Percentiles rank a stretch among this genome's conserved stretches.
phyloP scores from a whole-genome alignment of 2,113 vertebrate genomes.

The Mesitornis unicolor region DNA sequence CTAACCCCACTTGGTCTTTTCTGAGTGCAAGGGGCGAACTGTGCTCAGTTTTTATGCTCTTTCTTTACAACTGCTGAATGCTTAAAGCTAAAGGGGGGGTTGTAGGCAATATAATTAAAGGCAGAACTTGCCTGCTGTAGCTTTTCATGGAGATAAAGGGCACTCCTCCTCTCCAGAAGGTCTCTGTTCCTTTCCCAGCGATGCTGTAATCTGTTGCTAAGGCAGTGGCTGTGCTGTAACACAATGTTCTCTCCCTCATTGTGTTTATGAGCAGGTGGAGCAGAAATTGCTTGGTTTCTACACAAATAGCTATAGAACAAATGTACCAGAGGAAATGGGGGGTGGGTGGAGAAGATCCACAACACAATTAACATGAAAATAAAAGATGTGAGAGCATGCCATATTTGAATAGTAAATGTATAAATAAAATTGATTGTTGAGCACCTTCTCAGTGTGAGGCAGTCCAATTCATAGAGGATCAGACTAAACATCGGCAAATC shows the following conservation, averaged over 20 bases:
- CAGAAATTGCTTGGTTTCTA: constrained; percentile 62
- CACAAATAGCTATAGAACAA: constrained; percentile 58
- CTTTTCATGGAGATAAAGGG: constrained; percentile 49
- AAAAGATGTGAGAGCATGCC: constrained; percentile 7
- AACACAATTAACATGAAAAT: constrained; percentile 35
- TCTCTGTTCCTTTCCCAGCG: constrained; percentile 52
- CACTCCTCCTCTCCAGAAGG: constrained; percentile 49
- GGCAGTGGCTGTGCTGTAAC: constrained; percentile 67
- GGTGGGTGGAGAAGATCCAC: constrained; percentile 41
- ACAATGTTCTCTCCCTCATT: constrained; percentile 60
- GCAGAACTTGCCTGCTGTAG: constrained; percentile 10
- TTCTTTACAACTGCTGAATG: neutral
- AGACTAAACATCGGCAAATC: constrained; percentile 31
- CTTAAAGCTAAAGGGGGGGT: neutral
- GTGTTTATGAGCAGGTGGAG: constrained; percentile 70
- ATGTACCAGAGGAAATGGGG: constrained; percentile 54
- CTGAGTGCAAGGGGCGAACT: neutral
- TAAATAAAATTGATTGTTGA: neutral
- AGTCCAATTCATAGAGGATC: neutral
- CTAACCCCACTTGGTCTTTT: neutral
- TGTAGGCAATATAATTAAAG: constrained; percentile 8
- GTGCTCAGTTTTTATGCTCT: neutral
- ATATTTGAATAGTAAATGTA: constrained; percentile 11
- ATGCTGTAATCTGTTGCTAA: constrained; percentile 71
- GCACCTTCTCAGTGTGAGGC: constrained; percentile 16